phyloP scores from a whole-genome alignment of 2,888 invertebrate genomes.

The Ceramica pisi region DNA sequence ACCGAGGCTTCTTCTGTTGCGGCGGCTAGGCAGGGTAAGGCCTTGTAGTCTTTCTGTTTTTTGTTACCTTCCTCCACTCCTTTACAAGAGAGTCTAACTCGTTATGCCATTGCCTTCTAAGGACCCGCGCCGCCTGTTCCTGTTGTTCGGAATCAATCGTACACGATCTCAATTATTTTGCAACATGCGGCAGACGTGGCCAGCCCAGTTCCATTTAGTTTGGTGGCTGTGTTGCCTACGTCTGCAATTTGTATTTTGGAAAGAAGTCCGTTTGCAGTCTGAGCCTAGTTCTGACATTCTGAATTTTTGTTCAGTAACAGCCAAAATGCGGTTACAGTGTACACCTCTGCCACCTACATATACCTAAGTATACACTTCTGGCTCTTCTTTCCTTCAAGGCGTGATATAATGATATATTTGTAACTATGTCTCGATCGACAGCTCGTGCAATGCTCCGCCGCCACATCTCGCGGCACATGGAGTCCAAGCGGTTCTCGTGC shows the following conservation, averaged over 20 bases:
- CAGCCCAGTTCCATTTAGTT: too few species aligned
- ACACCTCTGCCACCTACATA: too few species aligned
- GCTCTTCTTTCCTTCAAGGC: neutral
- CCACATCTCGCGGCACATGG: conserved; percentile 90
- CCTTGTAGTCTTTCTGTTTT: too few species aligned
- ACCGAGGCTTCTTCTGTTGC: too few species aligned
- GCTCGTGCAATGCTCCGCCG: conserved; percentile 80
- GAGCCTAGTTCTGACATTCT: neutral
- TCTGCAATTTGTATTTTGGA: neutral
- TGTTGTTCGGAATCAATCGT: neutral
- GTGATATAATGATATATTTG: neutral
- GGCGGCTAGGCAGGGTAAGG: too few species aligned
- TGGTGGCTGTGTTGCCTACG: neutral
- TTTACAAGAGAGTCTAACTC: too few species aligned
- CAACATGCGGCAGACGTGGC: neutral
- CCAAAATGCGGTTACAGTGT: too few species aligned
- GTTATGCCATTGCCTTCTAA: neutral
- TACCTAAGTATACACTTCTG: too few species aligned
- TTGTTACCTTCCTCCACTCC: too few species aligned
- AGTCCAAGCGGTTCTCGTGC: conserved; percentile 88
- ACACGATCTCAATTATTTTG: neutral
- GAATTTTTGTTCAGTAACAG: too few species aligned
- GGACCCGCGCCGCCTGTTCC: neutral
- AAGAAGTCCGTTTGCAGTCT: too few species aligned
- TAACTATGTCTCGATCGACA: neutral